These are phyloP conservation scores for Odontomachus brunneus DNA, from an alignment of 1,140 invertebrate species.

Conservation along the genomic window DNA sequence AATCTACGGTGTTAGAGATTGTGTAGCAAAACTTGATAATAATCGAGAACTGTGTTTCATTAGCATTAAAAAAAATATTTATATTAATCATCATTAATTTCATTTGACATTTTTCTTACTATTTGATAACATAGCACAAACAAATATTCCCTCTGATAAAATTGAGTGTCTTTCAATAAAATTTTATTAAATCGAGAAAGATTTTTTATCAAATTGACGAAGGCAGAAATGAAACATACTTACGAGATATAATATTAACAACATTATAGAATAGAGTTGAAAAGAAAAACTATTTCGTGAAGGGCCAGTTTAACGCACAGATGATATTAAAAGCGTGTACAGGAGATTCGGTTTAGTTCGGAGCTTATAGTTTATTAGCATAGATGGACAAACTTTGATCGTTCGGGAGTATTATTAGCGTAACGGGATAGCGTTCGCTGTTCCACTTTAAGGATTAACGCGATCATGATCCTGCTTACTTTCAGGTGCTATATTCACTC, in stretches of 20 bases:
- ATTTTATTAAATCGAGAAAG: too few relatives aligned
- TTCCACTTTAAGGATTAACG: constrained; percentile 37
- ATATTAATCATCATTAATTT: too few relatives aligned
- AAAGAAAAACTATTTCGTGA: neutral
- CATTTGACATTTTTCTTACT: too few relatives aligned
- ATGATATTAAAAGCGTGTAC: constrained; percentile 25
- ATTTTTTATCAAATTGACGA: neutral
- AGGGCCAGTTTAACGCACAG: neutral
- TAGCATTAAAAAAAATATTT: too few relatives aligned
- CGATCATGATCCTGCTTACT: constrained; percentile 32
- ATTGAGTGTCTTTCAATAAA: too few relatives aligned
- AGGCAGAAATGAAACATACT: neutral
- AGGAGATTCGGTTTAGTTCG: constrained; percentile 8
- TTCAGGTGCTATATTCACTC: constrained; percentile 88
- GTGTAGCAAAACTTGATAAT: too few relatives aligned
- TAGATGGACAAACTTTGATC: constrained; percentile 55
- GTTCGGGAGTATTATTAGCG: constrained; percentile 44
- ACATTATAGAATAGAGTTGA: neutral
- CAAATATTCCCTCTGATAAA: too few relatives aligned
- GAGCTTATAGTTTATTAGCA: constrained; percentile 53
- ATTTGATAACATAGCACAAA: too few relatives aligned
- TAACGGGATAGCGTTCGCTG: constrained; percentile 33
- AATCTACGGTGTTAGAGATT: too few relatives aligned
- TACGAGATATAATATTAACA: neutral
- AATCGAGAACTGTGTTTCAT: too few relatives aligned